Evolutionary conservation across 2,888 invertebrate species (phyloP), one percentile per base, ranked within the genome.

Genomic region (Troglohyphantes excavatus): DNA sequence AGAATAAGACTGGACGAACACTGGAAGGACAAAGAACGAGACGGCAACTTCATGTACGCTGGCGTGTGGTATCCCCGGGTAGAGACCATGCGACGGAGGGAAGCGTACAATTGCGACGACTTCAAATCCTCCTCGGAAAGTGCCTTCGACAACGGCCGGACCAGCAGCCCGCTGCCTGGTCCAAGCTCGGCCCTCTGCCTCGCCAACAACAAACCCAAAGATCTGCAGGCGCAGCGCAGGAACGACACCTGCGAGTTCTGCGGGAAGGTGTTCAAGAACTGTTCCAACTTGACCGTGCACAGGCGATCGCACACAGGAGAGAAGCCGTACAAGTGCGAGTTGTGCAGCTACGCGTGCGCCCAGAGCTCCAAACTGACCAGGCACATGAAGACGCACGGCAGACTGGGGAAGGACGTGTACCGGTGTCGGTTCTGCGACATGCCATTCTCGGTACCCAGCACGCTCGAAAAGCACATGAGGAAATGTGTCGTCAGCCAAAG

Each of bases 371-470:
- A 99, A 94, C 95, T 99, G 91, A 99, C 99, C 81, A 96, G 99
- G 93, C 99, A 99, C 95, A 99, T 99, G 99, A 98, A 99, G 94
- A 99, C 99, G 0, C 99, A 99, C 94, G 99, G 99, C 0, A 96
- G 99, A 91, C 95, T 97, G 91, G 99, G 99, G 90, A 98, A 99
- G 94, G 99, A 99, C 94, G 98, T 99, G 90, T 99, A 98, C 94
- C 96, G 98, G 92, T 99, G 99, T 94, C 96, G 98, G 91, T 99
- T 99, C 94, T 99, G 99, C 94, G 97, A 98, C 94, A 99, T 99
- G 99, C 99, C 99, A 83, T 99, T 99, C 95, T 99, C 98, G 76
- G 99, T 99, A 92, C 98, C 99, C 91, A 98, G 99, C 91, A 99
- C 99, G 9, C 95, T 99, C 90, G 99, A 99, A 94, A 99, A 99